A percentile compares a stretch with the other conserved stretches of the same genome.
phyloP scores from a whole-genome alignment of 2,888 invertebrate genomes.

The Acrobasis repandana region DNA sequence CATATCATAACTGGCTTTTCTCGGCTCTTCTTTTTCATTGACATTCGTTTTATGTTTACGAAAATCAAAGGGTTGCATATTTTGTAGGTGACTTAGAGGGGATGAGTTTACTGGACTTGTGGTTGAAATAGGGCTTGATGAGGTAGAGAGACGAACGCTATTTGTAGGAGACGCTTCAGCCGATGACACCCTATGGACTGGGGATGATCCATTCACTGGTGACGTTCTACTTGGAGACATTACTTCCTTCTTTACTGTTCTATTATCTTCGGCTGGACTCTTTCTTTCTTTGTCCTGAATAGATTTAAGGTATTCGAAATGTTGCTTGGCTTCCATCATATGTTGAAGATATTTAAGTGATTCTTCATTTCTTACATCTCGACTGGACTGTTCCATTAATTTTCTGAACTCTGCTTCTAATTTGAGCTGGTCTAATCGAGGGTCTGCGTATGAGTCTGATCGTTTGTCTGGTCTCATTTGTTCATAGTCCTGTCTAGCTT shows the following conservation, averaged over 20 bases:
- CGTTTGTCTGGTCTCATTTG: constrained; percentile 50
- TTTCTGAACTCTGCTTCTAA: constrained; percentile 82
- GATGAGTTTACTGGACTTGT: constrained; percentile 87
- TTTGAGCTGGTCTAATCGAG: constrained; percentile 73
- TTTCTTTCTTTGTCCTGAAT: constrained; percentile 66
- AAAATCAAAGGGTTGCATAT: constrained; percentile 98
- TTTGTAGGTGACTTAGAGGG: constrained; percentile 94
- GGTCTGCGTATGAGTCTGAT: constrained; percentile 65
- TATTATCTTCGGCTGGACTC: constrained; percentile 42
- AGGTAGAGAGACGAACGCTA: constrained; percentile 69
- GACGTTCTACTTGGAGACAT: constrained; percentile 60
- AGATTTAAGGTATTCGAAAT: constrained; percentile 67
- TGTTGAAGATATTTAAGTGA: constrained; percentile 74
- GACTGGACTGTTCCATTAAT: constrained; percentile 83
- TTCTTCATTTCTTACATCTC: constrained; percentile 66
- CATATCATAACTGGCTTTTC: constrained; percentile 74
- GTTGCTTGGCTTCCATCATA: constrained; percentile 74
- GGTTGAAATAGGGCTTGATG: constrained; percentile 72
- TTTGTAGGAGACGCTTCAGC: constrained; percentile 70
- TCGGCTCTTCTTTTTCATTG: constrained; percentile 64
- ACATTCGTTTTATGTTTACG: constrained; percentile 83
- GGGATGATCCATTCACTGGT: constrained; percentile 56
- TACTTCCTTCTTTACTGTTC: constrained; percentile 59
- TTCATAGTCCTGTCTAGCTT: constrained; percentile 73
- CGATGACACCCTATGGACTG: constrained; percentile 59